phyloP scores from a whole-genome alignment of 64 coral and sea anemone species.

The Actinia equina region DNA sequence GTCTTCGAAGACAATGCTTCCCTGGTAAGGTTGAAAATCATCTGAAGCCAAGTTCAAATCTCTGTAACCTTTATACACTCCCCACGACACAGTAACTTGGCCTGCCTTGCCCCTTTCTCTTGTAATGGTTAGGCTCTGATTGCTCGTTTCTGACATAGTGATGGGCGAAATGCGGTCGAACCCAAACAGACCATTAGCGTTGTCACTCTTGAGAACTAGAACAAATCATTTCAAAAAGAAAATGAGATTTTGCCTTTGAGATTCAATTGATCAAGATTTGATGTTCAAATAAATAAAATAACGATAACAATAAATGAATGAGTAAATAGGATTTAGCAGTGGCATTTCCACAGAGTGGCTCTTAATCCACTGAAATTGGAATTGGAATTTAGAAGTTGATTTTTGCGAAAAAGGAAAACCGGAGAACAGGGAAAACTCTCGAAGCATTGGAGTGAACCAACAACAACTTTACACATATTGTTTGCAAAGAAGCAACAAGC shows the following conservation, averaged over 20 bases:
- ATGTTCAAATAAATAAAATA: too few species aligned
- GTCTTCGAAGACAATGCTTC: constrained; percentile 49
- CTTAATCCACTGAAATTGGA: too few species aligned
- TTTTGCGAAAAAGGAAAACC: too few species aligned
- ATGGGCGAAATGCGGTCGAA: constrained; percentile 57
- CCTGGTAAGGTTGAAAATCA: constrained; percentile 66
- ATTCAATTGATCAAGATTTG: too few species aligned
- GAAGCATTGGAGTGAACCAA: too few species aligned
- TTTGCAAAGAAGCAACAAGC: too few species aligned
- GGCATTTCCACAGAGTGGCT: too few species aligned
- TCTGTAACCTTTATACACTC: constrained; percentile 40
- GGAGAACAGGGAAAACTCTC: too few species aligned
- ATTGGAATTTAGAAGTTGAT: too few species aligned
- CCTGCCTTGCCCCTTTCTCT: constrained; percentile 48
- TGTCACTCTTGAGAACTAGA: constrained; percentile 95
- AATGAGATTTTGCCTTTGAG: background rate
- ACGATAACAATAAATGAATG: too few species aligned
- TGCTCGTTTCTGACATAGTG: constrained; percentile 32
- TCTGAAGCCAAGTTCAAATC: constrained; percentile 45
- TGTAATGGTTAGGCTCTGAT: constrained; percentile 47
- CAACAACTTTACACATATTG: too few species aligned
- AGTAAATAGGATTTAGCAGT: too few species aligned
- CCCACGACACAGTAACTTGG: constrained; percentile 64
- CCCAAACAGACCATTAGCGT: constrained; percentile 91
- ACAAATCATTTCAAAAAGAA: background rate